phyloP scores from a whole-genome alignment of 2,888 invertebrate species.

The Yponomeuta sedellus region DNA sequence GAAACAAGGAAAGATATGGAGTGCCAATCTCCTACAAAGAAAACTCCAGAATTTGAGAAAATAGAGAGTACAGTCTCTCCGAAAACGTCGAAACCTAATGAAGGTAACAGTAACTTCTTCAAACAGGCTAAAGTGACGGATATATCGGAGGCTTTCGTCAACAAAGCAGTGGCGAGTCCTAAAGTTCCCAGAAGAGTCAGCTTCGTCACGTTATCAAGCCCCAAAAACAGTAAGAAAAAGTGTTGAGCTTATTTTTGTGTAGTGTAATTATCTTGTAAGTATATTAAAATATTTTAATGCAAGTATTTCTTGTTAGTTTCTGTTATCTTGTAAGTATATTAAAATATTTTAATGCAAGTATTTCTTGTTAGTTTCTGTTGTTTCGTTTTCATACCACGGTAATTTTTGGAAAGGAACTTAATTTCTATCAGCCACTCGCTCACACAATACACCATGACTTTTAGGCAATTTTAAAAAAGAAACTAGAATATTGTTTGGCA shows the following conservation, averaged over 20 bases:
- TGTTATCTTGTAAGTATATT: too few species aligned
- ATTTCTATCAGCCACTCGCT: too few species aligned
- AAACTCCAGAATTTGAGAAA: neutral
- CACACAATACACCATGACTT: too few species aligned
- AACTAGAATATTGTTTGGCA: too few species aligned
- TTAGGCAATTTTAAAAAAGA: too few species aligned
- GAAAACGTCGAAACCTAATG: conserved; percentile 19
- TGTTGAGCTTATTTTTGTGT: neutral
- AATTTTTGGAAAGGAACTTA: too few species aligned
- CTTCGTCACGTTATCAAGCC: conserved; percentile 86
- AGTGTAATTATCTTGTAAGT: neutral
- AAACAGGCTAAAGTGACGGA: conserved; percentile 59
- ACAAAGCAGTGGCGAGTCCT: conserved; percentile 41
- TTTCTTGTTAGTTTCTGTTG: too few species aligned
- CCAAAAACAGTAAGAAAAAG: conserved; percentile 81
- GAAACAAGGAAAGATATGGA: neutral
- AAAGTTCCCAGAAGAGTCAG: conserved; percentile 82
- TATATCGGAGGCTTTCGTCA: conserved; percentile 37
- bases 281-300: too few species aligned
- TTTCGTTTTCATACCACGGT: too few species aligned
- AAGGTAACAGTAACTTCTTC: conserved; percentile 32
- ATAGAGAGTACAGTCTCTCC: neutral
- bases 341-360: too few species aligned
- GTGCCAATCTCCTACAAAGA: neutral
- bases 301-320: too few species aligned